Conservation (phyloP, 2,113 vertebrate species). For the Pungitius pungitius region DNA sequence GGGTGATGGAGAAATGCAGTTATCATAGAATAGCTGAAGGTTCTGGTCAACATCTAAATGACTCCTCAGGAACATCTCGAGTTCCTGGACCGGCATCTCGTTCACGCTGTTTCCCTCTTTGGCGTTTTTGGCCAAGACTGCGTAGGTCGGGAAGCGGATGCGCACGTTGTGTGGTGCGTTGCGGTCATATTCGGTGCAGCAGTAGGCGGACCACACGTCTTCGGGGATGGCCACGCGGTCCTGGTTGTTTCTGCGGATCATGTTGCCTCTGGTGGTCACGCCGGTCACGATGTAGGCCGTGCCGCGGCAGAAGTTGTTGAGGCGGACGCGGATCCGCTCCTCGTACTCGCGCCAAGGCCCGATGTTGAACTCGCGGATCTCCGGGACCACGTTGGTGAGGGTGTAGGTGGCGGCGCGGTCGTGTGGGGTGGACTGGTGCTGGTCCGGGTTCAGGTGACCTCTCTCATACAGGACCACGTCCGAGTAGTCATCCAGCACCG, state of each 20-base stretch:
- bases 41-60: constrained; percentile 71
- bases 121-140: constrained; percentile 68
- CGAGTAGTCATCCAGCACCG: constrained; percentile 76
- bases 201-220: constrained; percentile 78
- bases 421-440: constrained; percentile 77
- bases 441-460: constrained; percentile 78
- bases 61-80: constrained; percentile 72
- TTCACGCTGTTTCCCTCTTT: constrained; percentile 65
- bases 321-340: constrained; percentile 70
- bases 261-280: constrained; percentile 77
- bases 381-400: constrained; percentile 77
- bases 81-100: constrained; percentile 72
- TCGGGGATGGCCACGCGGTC: constrained; percentile 76
- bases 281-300: constrained; percentile 73
- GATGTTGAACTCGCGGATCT: constrained; percentile 77
- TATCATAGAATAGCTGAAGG: constrained; percentile 79
- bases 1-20: constrained; percentile 77
- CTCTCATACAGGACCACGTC: constrained; percentile 78
- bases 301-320: constrained; percentile 80
- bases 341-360: constrained; percentile 81
- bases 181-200: constrained; percentile 77
- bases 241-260: constrained; percentile 76
- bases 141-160: constrained; percentile 70
- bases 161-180: constrained; percentile 72
- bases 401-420: constrained; percentile 80